Base-by-base conservation (phyloP, 1,140 invertebrate genomes). In the Elysia chlorotica region DNA sequence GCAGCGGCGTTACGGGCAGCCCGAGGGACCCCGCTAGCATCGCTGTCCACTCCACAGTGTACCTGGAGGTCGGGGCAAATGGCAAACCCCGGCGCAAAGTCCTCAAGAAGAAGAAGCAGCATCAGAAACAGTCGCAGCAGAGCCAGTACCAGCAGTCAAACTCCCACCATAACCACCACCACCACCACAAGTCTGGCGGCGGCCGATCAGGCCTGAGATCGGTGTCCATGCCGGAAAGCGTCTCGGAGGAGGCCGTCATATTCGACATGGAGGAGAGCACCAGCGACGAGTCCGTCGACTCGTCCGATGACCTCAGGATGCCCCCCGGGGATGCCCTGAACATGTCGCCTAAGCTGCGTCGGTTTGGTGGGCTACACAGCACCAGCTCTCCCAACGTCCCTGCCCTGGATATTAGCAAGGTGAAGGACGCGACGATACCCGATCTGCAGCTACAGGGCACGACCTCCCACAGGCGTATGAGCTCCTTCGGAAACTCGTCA, bases 261-360 rank as follows among this genome's bases (percentile, higher is more conserved):
- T 87, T 88, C 78, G 81, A 86, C 4, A 84, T 92, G 78, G 92
- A 93, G 69, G 89, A 90, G 21, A 92, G 80, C 1, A n/a, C n/a
- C n/a, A n/a, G n/a, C n/a, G n/a, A n/a, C n/a, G n/a, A n/a, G n/a
- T n/a, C n/a, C n/a, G n/a, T n/a, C n/a, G 89, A 90, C 21, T 92
- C 81, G 3, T 81, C 82, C 0, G 73, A 78, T 4, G 84, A 84
- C n/a, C n/a, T 57, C 80, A 83, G n/a, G 74, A 74, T n/a, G 80
- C 80, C 48, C 28, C 79, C 6, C 65, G 54, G n/a, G n/a, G n/a
- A n/a, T n/a, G n/a, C n/a, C n/a, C n/a, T n/a, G n/a, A n/a, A n/a
- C n/a, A n/a, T n/a, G n/a, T n/a, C n/a, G n/a, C n/a, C n/a, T n/a
- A n/a, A n/a, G n/a, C n/a, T n/a, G 14, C 63, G 56, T 21, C 25